Evolutionary conservation across 2,888 invertebrate genomes (phyloP), one percentile per base, ranked within the genome.

Genomic region (Drosophila fungiperda): DNA sequence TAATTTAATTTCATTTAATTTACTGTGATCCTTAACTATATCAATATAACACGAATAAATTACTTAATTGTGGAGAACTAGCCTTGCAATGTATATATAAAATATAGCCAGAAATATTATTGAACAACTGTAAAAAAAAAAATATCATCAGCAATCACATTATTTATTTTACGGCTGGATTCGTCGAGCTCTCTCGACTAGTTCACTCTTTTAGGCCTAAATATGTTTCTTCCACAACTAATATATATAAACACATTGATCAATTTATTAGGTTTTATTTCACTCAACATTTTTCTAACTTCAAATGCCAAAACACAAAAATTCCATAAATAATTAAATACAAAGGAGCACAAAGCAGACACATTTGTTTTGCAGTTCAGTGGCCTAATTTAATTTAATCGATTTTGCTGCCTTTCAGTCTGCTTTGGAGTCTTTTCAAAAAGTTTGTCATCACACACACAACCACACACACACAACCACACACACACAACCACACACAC

Each of bases 251-350:
- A 42, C n/a, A 6, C 6, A 42, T 42, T 12, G 29, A 29, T 20
- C 20, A 50, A 42, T 57, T 42, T n/a, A 40, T 36, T 35, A 12
- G 9, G 20, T n/a, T 23, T 9, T 29, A 7, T 26, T 26, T 40
- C 6, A 29, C 8, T 4, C 12, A 40, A 29, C 15, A 15, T 29
- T 55, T 38, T 15, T 29, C 1, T 9, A n/a, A 26, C 29, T 15
- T 40, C 29, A 52, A 60, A 72, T 36, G 52, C 20, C 49, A n/a
- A 45, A 1, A 26, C 29, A 42, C 9, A 35, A 42, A 66, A 66
- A 61, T 66, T 49, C 76, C 52, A 45, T 68, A 68, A 80, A 76
- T 76, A 80, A 76, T 80, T 80, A 76, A 76, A 53, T 62, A 55
- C 26, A 42, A 35, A 42, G 23, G 6, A 15, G 36, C 40, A 49